Percentiles rank a stretch among this genome's conserved stretches.
These are phyloP conservation scores for Pammene aurita DNA, from an alignment of 2,888 invertebrate genomes.

Conservation along the genomic window DNA sequence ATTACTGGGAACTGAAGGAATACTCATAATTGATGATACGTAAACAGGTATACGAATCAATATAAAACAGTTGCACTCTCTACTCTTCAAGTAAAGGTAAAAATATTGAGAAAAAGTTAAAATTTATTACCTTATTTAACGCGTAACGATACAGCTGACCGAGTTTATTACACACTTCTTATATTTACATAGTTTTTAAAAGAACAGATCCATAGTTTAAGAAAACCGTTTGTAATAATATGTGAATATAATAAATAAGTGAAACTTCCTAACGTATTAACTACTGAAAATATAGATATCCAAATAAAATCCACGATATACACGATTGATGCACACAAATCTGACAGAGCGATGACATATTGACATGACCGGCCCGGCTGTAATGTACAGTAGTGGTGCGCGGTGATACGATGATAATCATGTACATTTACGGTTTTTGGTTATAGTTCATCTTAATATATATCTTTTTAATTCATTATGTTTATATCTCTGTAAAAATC, in stretches of 20 bases:
- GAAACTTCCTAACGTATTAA: not conserved
- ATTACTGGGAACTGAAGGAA: slow-evolving; percentile 11
- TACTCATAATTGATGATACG: not conserved
- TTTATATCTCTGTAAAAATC: not conserved
- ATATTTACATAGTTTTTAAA: slow-evolving; percentile 7
- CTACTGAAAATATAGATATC: not conserved
- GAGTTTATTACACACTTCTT: slow-evolving; percentile 15
- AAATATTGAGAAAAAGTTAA: not conserved
- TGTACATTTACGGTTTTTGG: slow-evolving; percentile 6
- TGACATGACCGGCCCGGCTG: too few relatives aligned
- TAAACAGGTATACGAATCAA: not conserved
- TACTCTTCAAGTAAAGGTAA: not conserved
- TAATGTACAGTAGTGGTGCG: not conserved
- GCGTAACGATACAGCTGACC: slow-evolving; percentile 21
- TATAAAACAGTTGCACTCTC: not conserved
- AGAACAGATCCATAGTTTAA: slow-evolving; percentile 3
- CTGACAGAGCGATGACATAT: slow-evolving; percentile 2
- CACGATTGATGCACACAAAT: slow-evolving; percentile 18
- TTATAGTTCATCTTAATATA: not conserved
- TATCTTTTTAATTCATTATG: not conserved
- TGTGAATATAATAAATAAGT: not conserved
- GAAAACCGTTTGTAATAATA: not conserved
- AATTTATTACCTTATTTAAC: slow-evolving; percentile 37
- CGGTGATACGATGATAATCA: too few relatives aligned
- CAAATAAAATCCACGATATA: not conserved